A percentile compares a stretch with the other conserved stretches of the same genome.
phyloP scores from a whole-genome alignment of 2,797 vertebrate genomes.

The Microhierax caerulescens region DNA sequence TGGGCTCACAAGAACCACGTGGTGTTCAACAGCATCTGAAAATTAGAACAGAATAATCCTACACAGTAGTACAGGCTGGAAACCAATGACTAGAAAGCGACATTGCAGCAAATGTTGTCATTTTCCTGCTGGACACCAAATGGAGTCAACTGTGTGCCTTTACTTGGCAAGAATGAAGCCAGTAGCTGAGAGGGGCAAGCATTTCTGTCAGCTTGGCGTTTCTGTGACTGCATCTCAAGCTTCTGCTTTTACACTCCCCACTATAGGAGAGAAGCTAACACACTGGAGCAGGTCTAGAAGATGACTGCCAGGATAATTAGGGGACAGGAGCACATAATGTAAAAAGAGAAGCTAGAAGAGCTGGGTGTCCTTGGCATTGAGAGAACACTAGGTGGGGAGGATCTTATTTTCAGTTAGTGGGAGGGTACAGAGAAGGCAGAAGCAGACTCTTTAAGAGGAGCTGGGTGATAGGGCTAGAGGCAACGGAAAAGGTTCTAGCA shows the following conservation, averaged over 20 bases:
- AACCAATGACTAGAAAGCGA: accelerated
- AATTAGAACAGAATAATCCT: background rate
- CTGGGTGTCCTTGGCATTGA: background rate
- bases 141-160: background rate
- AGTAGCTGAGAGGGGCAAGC: background rate
- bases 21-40: background rate
- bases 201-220: background rate
- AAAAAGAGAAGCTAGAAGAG: background rate
- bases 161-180: background rate
- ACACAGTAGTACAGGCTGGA: accelerated
- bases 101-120: accelerated
- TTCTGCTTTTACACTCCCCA: background rate
- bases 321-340: background rate
- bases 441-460: background rate
- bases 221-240: background rate
- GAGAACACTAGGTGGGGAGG: background rate
- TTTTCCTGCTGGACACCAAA: background rate
- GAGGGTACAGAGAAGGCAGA: background rate
- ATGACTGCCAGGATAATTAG: background rate
- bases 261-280: background rate
- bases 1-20: background rate
- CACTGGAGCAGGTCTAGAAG: background rate
- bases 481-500: background rate
- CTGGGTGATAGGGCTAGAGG: background rate
- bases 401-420: background rate